phyloP scores from a whole-genome alignment of 1,140 invertebrate genomes.

The Dysdera silvatica region DNA sequence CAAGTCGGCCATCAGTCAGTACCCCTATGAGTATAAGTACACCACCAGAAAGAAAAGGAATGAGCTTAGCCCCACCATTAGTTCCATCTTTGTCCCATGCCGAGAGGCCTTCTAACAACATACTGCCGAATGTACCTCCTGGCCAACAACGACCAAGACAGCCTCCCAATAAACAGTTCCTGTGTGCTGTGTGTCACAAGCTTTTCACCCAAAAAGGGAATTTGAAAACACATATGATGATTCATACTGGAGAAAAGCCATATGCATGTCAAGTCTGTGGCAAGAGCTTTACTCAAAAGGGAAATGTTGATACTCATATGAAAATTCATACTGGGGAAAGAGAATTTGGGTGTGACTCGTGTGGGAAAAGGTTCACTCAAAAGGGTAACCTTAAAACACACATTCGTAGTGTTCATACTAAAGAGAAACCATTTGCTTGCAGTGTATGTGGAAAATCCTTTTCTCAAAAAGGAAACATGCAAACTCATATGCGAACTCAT shows the following conservation, averaged over 20 bases:
- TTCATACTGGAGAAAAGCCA: constrained; percentile 50
- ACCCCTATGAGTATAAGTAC: constrained; percentile 24
- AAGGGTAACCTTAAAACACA: constrained; percentile 72
- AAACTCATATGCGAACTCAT: constrained; percentile 98
- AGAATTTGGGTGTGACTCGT: constrained; percentile 34
- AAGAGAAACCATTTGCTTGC: constrained; percentile 38
- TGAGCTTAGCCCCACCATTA: constrained; percentile 17
- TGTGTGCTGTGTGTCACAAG: constrained; percentile 36
- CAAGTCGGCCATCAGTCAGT: constrained; percentile 16
- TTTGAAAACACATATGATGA: constrained; percentile 52
- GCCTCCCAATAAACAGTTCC: constrained; percentile 35
- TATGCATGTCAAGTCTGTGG: constrained; percentile 44
- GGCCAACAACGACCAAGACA: constrained; percentile 26
- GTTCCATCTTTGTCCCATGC: constrained; percentile 11
- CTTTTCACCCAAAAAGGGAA: constrained; percentile 40
- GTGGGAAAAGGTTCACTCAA: constrained; percentile 36
- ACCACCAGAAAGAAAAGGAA: constrained; percentile 25
- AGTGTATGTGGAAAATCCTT: constrained; percentile 40
- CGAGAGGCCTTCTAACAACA: constrained; percentile 15
- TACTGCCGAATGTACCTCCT: constrained; percentile 3
- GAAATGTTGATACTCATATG: constrained; percentile 41
- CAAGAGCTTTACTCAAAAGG: constrained; percentile 40
- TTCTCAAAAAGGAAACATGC: constrained; percentile 49
- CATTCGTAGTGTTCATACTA: constrained; percentile 86
- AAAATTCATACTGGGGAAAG: constrained; percentile 41